Conservation (phyloP, 1,140 invertebrate species). For the Hypsibius dujardini region DNA sequence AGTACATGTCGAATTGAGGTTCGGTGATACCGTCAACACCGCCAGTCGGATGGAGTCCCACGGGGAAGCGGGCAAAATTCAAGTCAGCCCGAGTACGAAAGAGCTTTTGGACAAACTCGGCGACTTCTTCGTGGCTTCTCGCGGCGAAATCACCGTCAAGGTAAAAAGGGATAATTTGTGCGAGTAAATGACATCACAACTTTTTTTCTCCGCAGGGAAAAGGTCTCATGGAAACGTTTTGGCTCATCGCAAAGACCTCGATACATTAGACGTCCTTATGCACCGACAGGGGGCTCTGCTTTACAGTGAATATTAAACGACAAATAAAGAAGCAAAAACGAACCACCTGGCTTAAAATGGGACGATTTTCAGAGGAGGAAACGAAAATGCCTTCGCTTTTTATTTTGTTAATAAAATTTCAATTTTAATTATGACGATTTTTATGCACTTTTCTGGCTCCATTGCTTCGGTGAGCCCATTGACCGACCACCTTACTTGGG, state of each 20-base stretch:
- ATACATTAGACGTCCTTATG: background rate
- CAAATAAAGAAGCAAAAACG: no score
- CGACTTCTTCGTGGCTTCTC: constrained; percentile 64
- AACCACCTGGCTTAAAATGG: no score
- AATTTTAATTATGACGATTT: no score
- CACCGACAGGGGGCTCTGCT: no score
- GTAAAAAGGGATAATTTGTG: constrained; percentile 35
- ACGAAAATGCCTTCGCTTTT: no score
- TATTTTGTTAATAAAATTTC: no score
- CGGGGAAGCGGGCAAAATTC: constrained; percentile 78
- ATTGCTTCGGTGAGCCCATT: no score
- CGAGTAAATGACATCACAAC: background rate
- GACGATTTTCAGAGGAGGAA: no score
- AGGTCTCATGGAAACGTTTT: constrained; percentile 32
- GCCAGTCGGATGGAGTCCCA: constrained; percentile 85
- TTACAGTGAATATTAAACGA: no score
- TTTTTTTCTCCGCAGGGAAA: constrained; percentile 29
- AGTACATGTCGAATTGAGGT: constrained; percentile 62
- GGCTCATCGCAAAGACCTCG: constrained; percentile 40
- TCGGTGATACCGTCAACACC: constrained; percentile 84
- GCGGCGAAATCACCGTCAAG: constrained; percentile 86
- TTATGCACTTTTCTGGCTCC: no score
- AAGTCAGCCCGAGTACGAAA: constrained; percentile 78
- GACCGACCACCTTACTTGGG: no score
- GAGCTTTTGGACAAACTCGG: constrained; percentile 66